A percentile compares a stretch with the other conserved stretches of the same genome.
phyloP scores from a whole-genome alignment of 2,113 vertebrate genomes.

The Corythaeola cristata region DNA sequence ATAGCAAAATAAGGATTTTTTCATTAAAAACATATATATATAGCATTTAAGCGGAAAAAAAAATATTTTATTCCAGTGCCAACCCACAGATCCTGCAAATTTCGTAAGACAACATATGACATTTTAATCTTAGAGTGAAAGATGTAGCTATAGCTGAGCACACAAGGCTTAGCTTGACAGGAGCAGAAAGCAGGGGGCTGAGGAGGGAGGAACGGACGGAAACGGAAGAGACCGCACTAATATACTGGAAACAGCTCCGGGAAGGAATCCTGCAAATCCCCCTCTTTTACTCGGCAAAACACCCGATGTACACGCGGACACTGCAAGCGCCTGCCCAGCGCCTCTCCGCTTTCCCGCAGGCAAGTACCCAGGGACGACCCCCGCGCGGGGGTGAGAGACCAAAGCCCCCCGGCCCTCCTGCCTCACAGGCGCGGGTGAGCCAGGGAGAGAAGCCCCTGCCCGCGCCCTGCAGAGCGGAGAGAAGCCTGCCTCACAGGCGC shows the following conservation, averaged over 20 bases:
- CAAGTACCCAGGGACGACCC: too few species aligned
- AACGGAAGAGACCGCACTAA: not conserved
- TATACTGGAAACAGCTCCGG: not conserved
- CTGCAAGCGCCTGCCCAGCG: not conserved
- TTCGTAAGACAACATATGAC: rapidly evolving
- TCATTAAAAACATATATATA: not conserved
- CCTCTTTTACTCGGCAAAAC: not conserved
- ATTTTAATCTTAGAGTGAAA: not conserved
- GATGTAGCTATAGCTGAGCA: rapidly evolving
- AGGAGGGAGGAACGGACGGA: not conserved
- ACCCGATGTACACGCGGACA: too few species aligned
- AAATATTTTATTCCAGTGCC: not conserved
- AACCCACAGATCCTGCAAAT: not conserved
- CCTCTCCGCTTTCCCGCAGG: not conserved
- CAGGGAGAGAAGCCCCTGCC: too few species aligned
- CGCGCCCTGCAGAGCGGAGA: not conserved
- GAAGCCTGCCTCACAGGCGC: too few species aligned
- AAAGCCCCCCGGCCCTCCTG: not conserved
- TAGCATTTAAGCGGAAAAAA: not conserved
- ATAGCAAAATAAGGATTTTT: not conserved
- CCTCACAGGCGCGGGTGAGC: too few species aligned
- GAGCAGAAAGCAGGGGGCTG: not conserved
- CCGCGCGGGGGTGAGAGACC: not conserved
- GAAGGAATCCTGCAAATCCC: not conserved
- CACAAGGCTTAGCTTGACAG: too few species aligned